These are phyloP conservation scores for Amblyopsis rosae DNA, from an alignment of 2,113 vertebrate genomes.

Conservation along the genomic window DNA sequence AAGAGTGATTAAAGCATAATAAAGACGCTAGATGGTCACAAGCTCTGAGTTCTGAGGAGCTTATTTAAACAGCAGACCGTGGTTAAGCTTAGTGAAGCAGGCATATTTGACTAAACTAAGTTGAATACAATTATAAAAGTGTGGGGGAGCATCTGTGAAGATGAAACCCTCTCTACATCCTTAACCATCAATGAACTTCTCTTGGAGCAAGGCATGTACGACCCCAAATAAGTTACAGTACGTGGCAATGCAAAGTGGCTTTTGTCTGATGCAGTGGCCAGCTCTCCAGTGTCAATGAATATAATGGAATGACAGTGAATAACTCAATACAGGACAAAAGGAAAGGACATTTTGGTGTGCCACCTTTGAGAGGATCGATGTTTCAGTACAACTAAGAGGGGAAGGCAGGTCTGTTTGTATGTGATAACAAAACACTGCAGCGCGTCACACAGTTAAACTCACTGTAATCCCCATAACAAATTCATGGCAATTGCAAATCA, in stretches of 20 bases:
- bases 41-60: conserved; percentile 25
- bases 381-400: conserved; percentile 10
- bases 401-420: conserved; percentile 39
- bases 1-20: conserved; percentile 66
- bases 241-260: too few species aligned
- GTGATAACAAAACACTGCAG: conserved; percentile 60
- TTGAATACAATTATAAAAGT: too few species aligned
- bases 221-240: neutral
- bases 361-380: conserved; percentile 25
- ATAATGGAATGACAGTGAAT: neutral
- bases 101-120: neutral
- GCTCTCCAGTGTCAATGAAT: neutral
- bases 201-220: neutral
- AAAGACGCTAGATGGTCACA: conserved; percentile 51
- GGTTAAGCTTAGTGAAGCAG: conserved; percentile 8
- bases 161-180: neutral
- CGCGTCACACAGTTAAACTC: conserved; percentile 49
- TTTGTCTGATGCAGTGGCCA: too few species aligned
- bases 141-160: neutral
- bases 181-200: neutral
- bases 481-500: conserved; percentile 48
- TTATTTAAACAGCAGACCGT: conserved; percentile 10
- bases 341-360: conserved; percentile 12
- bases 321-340: neutral
- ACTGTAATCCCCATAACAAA: conserved; percentile 65